These are phyloP conservation scores for Aegithalos caudatus DNA, from an alignment of 2,113 vertebrate genomes.

Conservation along the genomic window DNA sequence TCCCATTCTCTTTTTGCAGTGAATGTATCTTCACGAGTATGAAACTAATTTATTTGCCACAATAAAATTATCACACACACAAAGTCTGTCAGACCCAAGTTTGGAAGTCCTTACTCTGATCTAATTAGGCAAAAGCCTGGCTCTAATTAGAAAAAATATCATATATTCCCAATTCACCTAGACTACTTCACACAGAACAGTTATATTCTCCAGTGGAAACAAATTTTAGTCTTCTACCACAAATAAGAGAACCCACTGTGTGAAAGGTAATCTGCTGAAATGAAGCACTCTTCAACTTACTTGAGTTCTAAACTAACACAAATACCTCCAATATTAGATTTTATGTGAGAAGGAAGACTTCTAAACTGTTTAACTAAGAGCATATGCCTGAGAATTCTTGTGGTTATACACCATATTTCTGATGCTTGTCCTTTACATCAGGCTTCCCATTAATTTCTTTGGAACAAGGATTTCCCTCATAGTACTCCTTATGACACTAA, in stretches of 20 bases:
- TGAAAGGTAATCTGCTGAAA: not conserved
- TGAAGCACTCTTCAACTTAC: not conserved
- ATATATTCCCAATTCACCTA: not conserved
- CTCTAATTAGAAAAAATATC: constrained; percentile 30
- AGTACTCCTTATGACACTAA: not conserved
- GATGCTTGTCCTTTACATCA: not conserved
- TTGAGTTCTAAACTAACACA: constrained; percentile 19
- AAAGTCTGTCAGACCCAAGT: not conserved
- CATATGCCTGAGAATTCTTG: constrained; percentile 52
- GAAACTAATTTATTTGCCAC: constrained; percentile 31
- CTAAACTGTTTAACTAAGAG: constrained; percentile 25
- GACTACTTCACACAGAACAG: not conserved
- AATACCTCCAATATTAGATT: constrained; percentile 53
- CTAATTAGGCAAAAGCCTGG: constrained; percentile 12
- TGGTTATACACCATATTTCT: constrained; percentile 53
- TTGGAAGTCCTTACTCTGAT: not conserved
- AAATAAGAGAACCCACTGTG: not conserved
- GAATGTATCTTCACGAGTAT: not conserved
- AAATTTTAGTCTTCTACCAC: constrained; percentile 21
- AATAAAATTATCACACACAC: constrained; percentile 27
- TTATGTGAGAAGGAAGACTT: constrained; percentile 29
- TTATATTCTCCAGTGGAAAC: constrained; percentile 20
- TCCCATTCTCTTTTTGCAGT: not conserved
- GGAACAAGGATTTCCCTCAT: not conserved
- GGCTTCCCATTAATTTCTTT: constrained; percentile 12